These are phyloP conservation scores for Muscicapa comitata DNA, from an alignment of 2,797 vertebrate genomes.

Conservation along the genomic window DNA sequence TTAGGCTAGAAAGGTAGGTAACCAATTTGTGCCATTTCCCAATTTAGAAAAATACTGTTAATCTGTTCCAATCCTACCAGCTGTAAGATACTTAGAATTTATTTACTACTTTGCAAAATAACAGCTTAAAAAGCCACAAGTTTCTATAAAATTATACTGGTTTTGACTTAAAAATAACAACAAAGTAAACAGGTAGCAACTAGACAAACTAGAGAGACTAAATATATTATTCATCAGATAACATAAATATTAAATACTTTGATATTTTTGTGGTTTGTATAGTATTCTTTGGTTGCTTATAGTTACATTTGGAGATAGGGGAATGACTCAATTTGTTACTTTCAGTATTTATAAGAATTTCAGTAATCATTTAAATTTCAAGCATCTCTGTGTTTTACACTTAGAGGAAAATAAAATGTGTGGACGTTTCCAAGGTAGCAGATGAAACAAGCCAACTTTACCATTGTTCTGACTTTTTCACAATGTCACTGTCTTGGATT, in stretches of 20 bases:
- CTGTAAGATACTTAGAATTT: neutral
- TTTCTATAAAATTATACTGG: neutral
- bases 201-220: neutral
- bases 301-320: neutral
- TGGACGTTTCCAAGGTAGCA: conserved; percentile 51
- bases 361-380: neutral
- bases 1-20: neutral
- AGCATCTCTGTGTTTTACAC: conserved; percentile 7
- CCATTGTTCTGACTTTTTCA: conserved; percentile 61
- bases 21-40: conserved; percentile 20
- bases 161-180: neutral
- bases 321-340: neutral
- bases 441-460: conserved; percentile 51
- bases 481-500: conserved; percentile 65
- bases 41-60: conserved; percentile 29
- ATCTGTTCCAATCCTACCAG: conserved; percentile 2
- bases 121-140: neutral
- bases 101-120: neutral
- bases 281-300: neutral
- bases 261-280: neutral
- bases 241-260: neutral
- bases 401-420: conserved; percentile 4
- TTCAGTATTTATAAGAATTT: conserved; percentile 40
- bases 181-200: neutral
- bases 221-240: neutral